Evolutionary conservation across 2,113 vertebrate species (phyloP).

Genomic region (Bubo bubo): DNA sequence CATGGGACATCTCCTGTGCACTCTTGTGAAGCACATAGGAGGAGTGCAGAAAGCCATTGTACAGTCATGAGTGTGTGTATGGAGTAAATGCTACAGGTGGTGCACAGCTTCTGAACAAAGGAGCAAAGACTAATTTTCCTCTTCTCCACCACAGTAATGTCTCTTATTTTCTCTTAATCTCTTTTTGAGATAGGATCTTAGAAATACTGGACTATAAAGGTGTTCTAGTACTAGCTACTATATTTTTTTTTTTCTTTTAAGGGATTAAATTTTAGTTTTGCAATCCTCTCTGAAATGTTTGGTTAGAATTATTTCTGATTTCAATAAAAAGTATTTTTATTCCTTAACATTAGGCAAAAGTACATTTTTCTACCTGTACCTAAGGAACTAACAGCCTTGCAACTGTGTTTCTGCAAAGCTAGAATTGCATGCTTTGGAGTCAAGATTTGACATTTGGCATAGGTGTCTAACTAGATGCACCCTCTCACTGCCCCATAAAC

Average conservation of each 20-base stretch:
- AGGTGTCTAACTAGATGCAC: neutral
- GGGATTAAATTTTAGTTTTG: neutral
- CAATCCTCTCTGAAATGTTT: neutral
- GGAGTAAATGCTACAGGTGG: neutral
- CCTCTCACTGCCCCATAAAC: neutral
- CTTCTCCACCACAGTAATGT: neutral
- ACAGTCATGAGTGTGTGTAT: neutral
- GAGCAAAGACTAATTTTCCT: neutral
- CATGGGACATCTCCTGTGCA: neutral
- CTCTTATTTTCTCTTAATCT: neutral
- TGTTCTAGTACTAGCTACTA: neutral
- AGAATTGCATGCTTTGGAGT: neutral
- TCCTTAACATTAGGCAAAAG: neutral
- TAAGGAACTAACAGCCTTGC: neutral
- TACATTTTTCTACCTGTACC: neutral
- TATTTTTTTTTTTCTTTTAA: neutral
- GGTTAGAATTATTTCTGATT: neutral
- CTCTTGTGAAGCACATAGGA: accelerated
- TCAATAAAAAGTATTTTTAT: neutral
- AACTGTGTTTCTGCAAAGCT: neutral
- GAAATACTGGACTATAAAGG: neutral
- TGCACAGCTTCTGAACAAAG: neutral
- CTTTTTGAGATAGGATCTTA: neutral
- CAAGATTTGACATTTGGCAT: neutral
- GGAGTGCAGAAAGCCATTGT: neutral